phyloP scores from a whole-genome alignment of 1,140 invertebrate genomes.

The Cotesia typhae region DNA sequence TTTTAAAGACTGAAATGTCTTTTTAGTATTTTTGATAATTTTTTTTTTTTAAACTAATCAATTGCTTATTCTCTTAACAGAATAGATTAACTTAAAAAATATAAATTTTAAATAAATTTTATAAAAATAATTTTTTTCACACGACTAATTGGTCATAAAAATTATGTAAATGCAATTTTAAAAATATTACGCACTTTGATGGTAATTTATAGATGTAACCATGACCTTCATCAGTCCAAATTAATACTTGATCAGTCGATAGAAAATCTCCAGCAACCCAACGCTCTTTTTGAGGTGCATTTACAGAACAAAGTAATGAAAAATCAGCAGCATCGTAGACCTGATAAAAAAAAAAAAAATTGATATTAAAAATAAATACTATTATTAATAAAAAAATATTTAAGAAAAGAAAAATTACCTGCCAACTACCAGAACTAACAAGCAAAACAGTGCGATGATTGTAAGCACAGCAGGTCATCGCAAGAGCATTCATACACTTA shows the following conservation, averaged over 20 bases:
- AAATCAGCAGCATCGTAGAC: constrained; percentile 92
- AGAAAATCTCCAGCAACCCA: constrained; percentile 97
- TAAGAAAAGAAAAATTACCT: constrained; percentile 70
- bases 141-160: constrained; percentile 14
- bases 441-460: constrained; percentile 97
- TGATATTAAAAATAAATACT: constrained; percentile 17
- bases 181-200: constrained; percentile 80
- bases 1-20: too few relatives aligned
- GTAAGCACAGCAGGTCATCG: constrained; percentile 91
- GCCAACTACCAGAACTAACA: constrained; percentile 96
- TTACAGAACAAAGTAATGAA: constrained; percentile 89
- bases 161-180: background rate
- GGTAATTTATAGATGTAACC: constrained; percentile 95
- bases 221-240: constrained; percentile 94
- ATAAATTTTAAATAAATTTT: too few relatives aligned
- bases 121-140: too few relatives aligned
- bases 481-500: constrained; percentile 90
- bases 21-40: too few relatives aligned
- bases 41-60: too few relatives aligned
- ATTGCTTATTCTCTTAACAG: too few relatives aligned
- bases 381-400: constrained; percentile 11
- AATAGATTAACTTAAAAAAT: too few relatives aligned
- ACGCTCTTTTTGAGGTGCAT: constrained; percentile 82
- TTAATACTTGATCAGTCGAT: constrained; percentile 86
- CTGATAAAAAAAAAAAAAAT: constrained; percentile 64